Evolutionary conservation across 2,113 vertebrate species (phyloP).

Genomic region (Eonycteris spelaea): DNA sequence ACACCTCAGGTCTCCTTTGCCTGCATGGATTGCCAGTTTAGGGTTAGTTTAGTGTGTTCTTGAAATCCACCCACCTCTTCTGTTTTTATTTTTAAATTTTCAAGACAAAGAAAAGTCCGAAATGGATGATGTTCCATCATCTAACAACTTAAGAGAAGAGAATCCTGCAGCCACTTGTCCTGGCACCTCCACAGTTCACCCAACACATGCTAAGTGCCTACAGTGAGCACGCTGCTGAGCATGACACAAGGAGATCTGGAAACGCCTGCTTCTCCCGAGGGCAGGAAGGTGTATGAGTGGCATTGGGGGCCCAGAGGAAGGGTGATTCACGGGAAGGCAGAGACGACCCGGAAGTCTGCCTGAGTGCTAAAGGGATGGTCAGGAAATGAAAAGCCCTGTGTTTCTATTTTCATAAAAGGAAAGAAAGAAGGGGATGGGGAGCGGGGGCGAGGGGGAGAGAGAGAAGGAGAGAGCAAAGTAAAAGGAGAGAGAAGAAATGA

Average conservation of each 20-base stretch:
- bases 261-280: background rate
- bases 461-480: too few species aligned
- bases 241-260: too few species aligned
- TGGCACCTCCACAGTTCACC: rapidly evolving
- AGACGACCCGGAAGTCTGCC: background rate
- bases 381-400: background rate
- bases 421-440: background rate
- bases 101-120: background rate
- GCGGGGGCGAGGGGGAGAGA: too few species aligned
- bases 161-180: background rate
- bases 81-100: background rate
- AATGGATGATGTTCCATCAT: background rate
- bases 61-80: background rate
- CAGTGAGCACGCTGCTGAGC: too few species aligned
- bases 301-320: background rate
- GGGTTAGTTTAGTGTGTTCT: background rate
- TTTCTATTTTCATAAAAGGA: conserved; percentile 6
- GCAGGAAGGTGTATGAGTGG: conserved; percentile 13
- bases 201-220: rapidly evolving
- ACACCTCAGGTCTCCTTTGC: background rate
- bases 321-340: background rate
- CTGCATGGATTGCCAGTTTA: background rate
- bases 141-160: background rate
- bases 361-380: background rate
- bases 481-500: too few species aligned